Evolutionary conservation across 2,113 vertebrate species (phyloP).

Genomic region (Megalops atlanticus): DNA sequence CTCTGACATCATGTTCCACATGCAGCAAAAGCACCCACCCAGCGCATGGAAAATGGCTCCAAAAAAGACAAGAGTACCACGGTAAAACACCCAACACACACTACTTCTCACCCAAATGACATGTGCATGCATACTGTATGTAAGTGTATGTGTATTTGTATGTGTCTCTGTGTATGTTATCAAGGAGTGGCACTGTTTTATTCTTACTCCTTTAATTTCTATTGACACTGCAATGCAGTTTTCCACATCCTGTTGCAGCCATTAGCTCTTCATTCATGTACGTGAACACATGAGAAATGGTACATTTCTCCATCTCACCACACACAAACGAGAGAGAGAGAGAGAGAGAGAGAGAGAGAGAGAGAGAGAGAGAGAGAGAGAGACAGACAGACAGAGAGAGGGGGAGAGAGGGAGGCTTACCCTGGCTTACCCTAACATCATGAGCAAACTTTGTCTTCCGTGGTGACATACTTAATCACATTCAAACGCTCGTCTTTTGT

Average conservation of each 20-base stretch:
- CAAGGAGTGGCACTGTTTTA: background rate
- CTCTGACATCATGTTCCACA: slow-evolving; percentile 23
- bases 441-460: background rate
- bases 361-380: background rate
- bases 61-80: background rate
- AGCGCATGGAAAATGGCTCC: background rate
- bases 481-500: background rate
- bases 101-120: background rate
- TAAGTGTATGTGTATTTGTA: background rate
- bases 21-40: background rate
- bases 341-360: background rate
- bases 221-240: too few species aligned
- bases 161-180: background rate
- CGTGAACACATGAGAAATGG: background rate
- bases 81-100: background rate
- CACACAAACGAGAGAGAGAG: background rate
- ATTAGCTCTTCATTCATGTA: background rate
- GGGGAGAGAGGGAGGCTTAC: background rate
- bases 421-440: background rate
- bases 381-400: background rate
- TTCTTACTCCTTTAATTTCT: background rate
- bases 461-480: background rate
- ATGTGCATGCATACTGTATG: background rate
- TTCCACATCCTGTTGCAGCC: background rate
- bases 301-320: too few species aligned